Conservation (phyloP, 2,797 vertebrate species). For the Xerus rutilus region DNA sequence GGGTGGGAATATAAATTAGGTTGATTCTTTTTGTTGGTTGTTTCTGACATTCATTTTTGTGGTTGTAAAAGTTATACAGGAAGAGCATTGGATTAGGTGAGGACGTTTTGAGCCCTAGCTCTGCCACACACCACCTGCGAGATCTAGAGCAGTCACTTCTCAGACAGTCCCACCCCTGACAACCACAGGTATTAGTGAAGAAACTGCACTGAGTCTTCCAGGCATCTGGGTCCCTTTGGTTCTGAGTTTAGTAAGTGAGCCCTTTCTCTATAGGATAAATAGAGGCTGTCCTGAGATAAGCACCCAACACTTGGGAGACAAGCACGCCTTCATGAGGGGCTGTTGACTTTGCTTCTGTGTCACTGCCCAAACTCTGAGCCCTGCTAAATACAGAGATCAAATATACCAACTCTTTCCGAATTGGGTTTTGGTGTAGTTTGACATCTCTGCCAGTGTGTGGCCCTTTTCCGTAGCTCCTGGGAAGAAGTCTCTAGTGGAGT, state of each 20-base stretch:
- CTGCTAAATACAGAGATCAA: background rate
- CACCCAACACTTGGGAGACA: background rate
- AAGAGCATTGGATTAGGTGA: too few species aligned
- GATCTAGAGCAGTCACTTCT: too few species aligned
- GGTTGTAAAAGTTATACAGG: too few species aligned
- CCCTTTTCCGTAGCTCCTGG: background rate
- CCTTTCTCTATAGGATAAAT: background rate
- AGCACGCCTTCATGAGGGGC: background rate
- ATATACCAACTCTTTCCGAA: background rate
- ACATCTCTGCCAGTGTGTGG: background rate
- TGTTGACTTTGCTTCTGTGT: background rate
- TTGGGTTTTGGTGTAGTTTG: background rate
- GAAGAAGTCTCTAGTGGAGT: background rate
- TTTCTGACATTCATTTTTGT: too few species aligned
- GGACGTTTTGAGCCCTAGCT: too few species aligned
- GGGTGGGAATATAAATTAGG: background rate
- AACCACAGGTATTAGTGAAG: background rate
- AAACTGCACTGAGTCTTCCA: background rate
- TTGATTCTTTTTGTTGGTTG: background rate
- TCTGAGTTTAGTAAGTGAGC: slow-evolving; percentile 55
- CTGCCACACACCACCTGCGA: too few species aligned
- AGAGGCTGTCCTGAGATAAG: background rate
- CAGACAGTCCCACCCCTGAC: background rate
- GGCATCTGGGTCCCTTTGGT: background rate
- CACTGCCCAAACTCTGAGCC: background rate